These are phyloP conservation scores for Acanthiza pusilla DNA, from an alignment of 2,797 vertebrate species.

Conservation along the genomic window DNA sequence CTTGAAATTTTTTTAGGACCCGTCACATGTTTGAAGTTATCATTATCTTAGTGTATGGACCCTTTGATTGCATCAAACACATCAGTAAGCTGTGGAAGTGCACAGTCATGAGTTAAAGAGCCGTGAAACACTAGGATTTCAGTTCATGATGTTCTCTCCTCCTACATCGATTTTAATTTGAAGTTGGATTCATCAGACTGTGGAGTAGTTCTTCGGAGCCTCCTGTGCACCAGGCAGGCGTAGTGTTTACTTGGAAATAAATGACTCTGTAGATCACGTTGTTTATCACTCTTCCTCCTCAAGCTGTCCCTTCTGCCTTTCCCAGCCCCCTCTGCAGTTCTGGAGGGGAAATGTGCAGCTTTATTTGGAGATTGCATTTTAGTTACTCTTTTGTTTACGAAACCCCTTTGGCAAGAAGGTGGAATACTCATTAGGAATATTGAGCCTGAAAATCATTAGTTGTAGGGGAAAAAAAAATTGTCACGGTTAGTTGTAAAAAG, in stretches of 20 bases:
- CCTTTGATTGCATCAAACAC: constrained; percentile 5
- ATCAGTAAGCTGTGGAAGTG: not conserved
- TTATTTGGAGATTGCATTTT: not conserved
- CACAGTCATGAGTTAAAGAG: constrained; percentile 19
- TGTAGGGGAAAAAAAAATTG: not conserved
- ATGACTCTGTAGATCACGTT: not conserved
- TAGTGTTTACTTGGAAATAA: constrained; percentile 29
- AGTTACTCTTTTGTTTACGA: constrained; percentile 12
- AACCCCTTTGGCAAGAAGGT: not conserved
- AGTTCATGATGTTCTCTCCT: constrained; percentile 38
- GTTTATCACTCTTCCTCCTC: constrained; percentile 35
- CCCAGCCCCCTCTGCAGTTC: not conserved
- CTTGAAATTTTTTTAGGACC: constrained; percentile 35
- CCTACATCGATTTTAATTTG: constrained; percentile 56
- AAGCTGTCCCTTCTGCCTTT: not conserved
- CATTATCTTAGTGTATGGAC: not conserved
- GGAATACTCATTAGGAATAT: not conserved
- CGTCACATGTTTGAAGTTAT: constrained; percentile 2
- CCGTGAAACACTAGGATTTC: not conserved
- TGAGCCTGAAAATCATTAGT: not conserved
- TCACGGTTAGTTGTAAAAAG: not conserved
- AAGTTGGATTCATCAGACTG: constrained; percentile 34
- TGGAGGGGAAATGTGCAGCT: not conserved
- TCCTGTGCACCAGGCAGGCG: constrained; percentile 24
- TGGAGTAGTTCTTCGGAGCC: constrained; percentile 55